These are phyloP conservation scores for Campoplex capitator DNA, from an alignment of 2,888 invertebrate genomes.

Conservation along the genomic window DNA sequence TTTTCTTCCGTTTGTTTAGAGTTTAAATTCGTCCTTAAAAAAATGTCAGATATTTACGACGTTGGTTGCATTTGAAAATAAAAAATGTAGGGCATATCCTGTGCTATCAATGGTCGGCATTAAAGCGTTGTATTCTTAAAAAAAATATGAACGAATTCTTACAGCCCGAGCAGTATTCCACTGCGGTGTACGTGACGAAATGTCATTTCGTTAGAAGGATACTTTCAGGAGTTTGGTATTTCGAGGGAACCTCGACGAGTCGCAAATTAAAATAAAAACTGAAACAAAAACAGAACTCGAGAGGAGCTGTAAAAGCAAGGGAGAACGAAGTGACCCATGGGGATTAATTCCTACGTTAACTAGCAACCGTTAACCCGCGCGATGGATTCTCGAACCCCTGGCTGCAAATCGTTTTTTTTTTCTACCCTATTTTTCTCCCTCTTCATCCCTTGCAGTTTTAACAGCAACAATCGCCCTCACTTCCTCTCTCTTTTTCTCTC, in stretches of 20 bases:
- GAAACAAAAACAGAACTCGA: constrained; percentile 30
- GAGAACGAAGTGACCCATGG: constrained; percentile 63
- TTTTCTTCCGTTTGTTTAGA: not conserved
- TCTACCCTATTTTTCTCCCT: constrained; percentile 53
- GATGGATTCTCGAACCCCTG: constrained; percentile 66
- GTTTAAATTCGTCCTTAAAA: not conserved
- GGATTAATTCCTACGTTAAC: constrained; percentile 72
- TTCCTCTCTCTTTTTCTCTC: constrained; percentile 14
- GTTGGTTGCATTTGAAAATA: not conserved
- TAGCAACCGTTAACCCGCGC: constrained; percentile 69
- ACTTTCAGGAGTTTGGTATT: constrained; percentile 36
- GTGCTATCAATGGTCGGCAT: not conserved
- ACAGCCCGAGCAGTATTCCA: not conserved
- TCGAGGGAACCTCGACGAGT: constrained; percentile 34
- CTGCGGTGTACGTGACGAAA: constrained; percentile 10
- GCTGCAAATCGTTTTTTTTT: constrained; percentile 22
- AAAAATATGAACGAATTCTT: constrained; percentile 14
- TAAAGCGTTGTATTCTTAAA: constrained; percentile 2
- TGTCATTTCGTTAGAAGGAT: constrained; percentile 30
- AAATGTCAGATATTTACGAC: constrained; percentile 7
- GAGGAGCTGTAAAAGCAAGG: constrained; percentile 35
- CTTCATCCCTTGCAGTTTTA: constrained; percentile 48
- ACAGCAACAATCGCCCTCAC: constrained; percentile 45
- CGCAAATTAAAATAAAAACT: constrained; percentile 42
- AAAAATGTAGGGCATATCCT: not conserved